phyloP scores from a whole-genome alignment of 2,888 invertebrate species.

The Dinocampus coccinellae region DNA sequence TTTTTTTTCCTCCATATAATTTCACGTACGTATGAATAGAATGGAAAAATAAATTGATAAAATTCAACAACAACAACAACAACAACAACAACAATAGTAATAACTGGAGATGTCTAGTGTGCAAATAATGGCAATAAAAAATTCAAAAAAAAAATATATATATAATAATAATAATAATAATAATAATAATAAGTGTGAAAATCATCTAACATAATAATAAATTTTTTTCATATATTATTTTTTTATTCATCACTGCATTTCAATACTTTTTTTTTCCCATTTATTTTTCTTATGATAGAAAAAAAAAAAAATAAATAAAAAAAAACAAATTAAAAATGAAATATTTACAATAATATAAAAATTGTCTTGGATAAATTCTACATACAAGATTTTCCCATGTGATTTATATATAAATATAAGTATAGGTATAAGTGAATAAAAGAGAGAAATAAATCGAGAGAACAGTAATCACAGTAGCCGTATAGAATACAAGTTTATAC shows the following conservation, averaged over 20 bases:
- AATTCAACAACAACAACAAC: neutral
- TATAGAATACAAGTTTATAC: neutral
- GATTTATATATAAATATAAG: neutral
- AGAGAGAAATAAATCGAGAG: constrained; percentile 30
- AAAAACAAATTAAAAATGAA: too few species aligned
- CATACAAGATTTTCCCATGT: too few species aligned
- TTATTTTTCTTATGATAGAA: too few species aligned
- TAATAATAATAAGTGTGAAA: neutral
- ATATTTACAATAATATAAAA: neutral
- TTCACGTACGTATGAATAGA: neutral
- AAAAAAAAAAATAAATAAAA: too few species aligned
- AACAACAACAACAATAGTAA: neutral
- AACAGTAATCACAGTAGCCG: constrained; percentile 29
- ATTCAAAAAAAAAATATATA: too few species aligned
- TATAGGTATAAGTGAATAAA: neutral
- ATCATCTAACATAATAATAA: neutral
- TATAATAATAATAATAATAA: neutral
- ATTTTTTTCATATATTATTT: constrained; percentile 2
- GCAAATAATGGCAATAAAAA: too few species aligned
- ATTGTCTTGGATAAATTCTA: constrained; percentile 13
- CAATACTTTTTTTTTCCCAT: neutral
- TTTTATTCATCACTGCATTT: neutral
- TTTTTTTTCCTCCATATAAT: neutral
- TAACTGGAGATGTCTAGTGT: too few species aligned
- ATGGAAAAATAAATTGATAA: constrained; percentile 15